Evolutionary conservation across 2,797 vertebrate species (phyloP), one percentile per base, ranked within the genome.

Genomic region (Pterois miles): DNA sequence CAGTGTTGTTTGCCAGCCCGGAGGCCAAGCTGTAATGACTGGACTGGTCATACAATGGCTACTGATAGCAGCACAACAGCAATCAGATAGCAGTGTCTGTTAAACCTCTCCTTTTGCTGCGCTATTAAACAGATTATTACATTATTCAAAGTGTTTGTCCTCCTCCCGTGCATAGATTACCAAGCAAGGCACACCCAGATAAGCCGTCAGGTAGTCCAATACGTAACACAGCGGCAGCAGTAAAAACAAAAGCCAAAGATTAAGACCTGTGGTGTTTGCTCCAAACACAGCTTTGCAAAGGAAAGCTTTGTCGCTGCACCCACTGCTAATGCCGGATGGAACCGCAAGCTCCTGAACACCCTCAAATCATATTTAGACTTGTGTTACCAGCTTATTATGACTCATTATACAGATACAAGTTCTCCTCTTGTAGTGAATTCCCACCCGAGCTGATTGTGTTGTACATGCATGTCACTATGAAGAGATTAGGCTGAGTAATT

Each of bases 321-420:
- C 95, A 95, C 92, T 90, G 88, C 89, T 95, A 92, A 93, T 93
- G 95, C 92, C 86, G 86, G 60, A 22, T 58, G 88, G 90, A 95
- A 95, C 94, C 95, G 81, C 94, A 94, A 94, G 86, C 94, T 95
- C 89, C 95, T 88, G 89, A 90, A 96, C 91, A 95, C 95, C 94
- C 95, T 96, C 94, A 96, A 96, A 97, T 94, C 96, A 97, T 96
- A 97, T 97, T 97, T 95, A 95, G 93, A 94, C 92, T 86, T 71
- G 89, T 89, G 90, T 92, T 96, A 93, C 87, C 91, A 48, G 90
- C 93, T 93, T 94, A 93, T 94, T 96, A 92, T 95, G 95, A 95
- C 94, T 96, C 95, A 95, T 90, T 90, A 92, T 95, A 96, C 93
- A 95, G 95, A 96, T 93, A 95, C 92, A 93, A 93, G 90, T 95